phyloP scores from a whole-genome alignment of 2,797 vertebrate genomes.

The Lates japonicus region DNA sequence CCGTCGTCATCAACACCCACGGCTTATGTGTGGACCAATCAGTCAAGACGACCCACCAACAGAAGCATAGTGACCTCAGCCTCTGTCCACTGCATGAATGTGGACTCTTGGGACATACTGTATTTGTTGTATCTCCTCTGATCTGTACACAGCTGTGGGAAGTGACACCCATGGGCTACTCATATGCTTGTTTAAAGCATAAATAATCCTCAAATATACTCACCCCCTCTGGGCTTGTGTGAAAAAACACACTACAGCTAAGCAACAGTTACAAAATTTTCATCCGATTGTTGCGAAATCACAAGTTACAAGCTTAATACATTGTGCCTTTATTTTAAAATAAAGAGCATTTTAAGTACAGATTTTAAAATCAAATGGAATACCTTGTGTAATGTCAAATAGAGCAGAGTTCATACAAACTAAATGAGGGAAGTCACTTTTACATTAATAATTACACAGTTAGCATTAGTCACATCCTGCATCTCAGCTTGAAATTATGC shows the following conservation, averaged over 20 bases:
- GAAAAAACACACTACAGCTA: conserved; percentile 24
- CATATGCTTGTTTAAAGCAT: neutral
- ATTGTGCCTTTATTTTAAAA: conserved; percentile 59
- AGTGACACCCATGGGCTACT: neutral
- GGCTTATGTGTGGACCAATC: conserved; percentile 16
- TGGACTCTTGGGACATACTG: neutral
- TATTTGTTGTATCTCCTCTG: neutral
- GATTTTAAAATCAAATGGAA: conserved; percentile 42
- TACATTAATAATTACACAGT: conserved; percentile 57
- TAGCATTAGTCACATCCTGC: conserved; percentile 28
- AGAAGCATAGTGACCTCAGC: conserved; percentile 23
- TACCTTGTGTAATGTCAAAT: conserved; percentile 37
- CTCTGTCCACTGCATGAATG: conserved; percentile 14
- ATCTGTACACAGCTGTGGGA: neutral
- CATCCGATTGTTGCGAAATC: conserved; percentile 7
- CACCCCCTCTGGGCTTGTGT: neutral
- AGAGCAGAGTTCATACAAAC: conserved; percentile 43
- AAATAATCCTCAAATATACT: conserved; percentile 46
- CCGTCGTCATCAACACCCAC: conserved; percentile 65
- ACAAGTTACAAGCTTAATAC: neutral
- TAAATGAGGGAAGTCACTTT: conserved; percentile 32
- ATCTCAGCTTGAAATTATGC: conserved; percentile 28
- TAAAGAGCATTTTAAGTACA: conserved; percentile 40
- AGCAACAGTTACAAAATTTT: conserved; percentile 12
- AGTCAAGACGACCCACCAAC: neutral